These are phyloP conservation scores for Chrysoperla carnea DNA, from an alignment of 1,140 invertebrate species.

Conservation along the genomic window DNA sequence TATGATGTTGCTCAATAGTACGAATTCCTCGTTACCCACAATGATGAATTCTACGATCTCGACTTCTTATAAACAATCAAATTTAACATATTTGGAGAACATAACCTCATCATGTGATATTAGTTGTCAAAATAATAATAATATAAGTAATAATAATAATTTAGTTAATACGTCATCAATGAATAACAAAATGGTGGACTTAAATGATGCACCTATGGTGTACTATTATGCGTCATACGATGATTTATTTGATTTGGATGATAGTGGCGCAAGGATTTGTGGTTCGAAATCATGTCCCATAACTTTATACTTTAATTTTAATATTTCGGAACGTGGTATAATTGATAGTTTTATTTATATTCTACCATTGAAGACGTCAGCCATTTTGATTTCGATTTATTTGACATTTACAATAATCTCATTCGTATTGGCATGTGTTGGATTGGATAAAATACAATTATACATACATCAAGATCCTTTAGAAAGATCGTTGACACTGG, in stretches of 20 bases:
- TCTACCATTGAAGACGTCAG: constrained; percentile 24
- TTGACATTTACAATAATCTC: constrained; percentile 30
- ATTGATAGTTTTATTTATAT: constrained; percentile 9
- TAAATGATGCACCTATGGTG: not conserved
- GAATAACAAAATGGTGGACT: not conserved
- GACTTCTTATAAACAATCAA: not conserved
- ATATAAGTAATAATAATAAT: not conserved
- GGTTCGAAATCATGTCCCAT: constrained; percentile 31
- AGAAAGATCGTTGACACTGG: constrained; percentile 22
- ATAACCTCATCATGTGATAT: too few species aligned
- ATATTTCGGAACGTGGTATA: not conserved
- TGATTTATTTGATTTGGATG: constrained; percentile 25
- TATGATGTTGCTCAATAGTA: not conserved
- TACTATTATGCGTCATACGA: constrained; percentile 6
- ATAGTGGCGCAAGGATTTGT: constrained; percentile 29
- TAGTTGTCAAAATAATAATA: too few species aligned
- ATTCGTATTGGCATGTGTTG: constrained; percentile 29
- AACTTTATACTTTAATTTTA: constrained; percentile 1
- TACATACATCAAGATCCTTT: constrained; percentile 21
- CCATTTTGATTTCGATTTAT: constrained; percentile 30
- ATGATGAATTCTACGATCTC: not conserved
- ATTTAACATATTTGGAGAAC: not conserved
- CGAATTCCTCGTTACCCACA: not conserved
- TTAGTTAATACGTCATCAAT: not conserved
- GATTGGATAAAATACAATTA: constrained; percentile 27